Conservation (phyloP, 2,113 vertebrate genomes). For the rat (Rattus norvegicus) region DNA sequence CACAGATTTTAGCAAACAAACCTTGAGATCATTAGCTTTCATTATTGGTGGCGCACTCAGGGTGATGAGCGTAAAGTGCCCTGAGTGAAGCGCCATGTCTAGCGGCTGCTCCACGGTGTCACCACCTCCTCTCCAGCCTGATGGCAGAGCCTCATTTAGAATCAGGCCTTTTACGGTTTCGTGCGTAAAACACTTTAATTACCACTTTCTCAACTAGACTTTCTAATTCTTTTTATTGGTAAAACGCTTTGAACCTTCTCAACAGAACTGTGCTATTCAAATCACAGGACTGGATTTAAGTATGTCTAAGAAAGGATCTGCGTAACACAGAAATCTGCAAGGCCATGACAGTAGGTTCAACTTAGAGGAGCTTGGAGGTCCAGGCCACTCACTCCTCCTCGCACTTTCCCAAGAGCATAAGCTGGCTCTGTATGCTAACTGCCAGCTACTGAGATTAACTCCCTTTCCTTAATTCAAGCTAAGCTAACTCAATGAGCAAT, state of each 20-base stretch:
- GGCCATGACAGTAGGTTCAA: conserved; percentile 78
- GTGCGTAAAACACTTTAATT: conserved; percentile 88
- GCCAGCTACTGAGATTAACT: conserved; percentile 82
- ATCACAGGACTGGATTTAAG: conserved; percentile 81
- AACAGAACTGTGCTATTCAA: conserved; percentile 80
- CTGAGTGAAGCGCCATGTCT: conserved; percentile 87
- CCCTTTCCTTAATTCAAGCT: conserved; percentile 81
- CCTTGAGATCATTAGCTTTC: conserved; percentile 85
- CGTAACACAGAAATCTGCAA: conserved; percentile 82
- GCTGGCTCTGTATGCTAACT: conserved; percentile 83
- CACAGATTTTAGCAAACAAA: conserved; percentile 84
- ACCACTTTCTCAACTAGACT: conserved; percentile 85
- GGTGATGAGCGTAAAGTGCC: conserved; percentile 86
- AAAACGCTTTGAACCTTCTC: conserved; percentile 84
- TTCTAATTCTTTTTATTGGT: conserved; percentile 84
- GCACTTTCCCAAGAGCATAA: conserved; percentile 79
- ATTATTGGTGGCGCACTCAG: conserved; percentile 83
- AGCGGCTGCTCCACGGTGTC: conserved; percentile 87
- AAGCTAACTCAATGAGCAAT: conserved; percentile 84
- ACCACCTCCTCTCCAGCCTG: conserved; percentile 87
- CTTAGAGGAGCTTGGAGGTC: conserved; percentile 77
- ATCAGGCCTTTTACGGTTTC: conserved; percentile 83
- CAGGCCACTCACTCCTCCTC: conserved; percentile 70
- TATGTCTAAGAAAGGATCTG: conserved; percentile 81
- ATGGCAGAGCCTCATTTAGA: conserved; percentile 87